Evolutionary conservation across 2,797 vertebrate genomes (phyloP), one percentile per base, ranked within the genome.

Genomic region (Luscinia megarhynchos): DNA sequence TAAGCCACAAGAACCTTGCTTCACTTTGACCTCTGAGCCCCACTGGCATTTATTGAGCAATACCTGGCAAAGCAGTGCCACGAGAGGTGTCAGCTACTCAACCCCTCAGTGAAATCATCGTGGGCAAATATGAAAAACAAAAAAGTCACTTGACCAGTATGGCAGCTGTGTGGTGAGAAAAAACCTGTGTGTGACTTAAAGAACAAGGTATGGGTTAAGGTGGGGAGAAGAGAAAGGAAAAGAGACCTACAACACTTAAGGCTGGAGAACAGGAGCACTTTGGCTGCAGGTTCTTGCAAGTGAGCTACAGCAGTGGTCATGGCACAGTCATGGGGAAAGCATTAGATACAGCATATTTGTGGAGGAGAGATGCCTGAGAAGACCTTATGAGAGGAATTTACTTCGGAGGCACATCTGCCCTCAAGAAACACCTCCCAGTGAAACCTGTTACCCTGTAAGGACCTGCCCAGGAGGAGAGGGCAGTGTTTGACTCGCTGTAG

Each of bases 11-110:
- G 32, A 78, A 69, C 22, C 59, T 95, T 84, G 57, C 75, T 95
- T 93, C 15, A 19, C 67, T 67, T 9, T 80, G 78, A 75, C 69
- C 77, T 84, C 85, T 82, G 83, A 91, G 79, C 40, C 2, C 0
- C 74, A 87, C 96, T 93, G 93, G 54, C 90, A 93, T 91, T 79
- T 86, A 96, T 96, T 97, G 61, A 40, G 73, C 54, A 95, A 95
- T 40, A 87, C 27, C 63, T 91, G 89, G 80, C 77, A 93, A 90
- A 84, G 77, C 27, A 92, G 70, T 27, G 9, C 90, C 50, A 79
- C 17, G 13, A 81, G 53, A 83, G 32, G 45, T 94, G 70, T 86
- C 74, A 93, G 67, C 70, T 82, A 32, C 76, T 89, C 85, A 91
- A 82, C 8, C 18, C 29, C 45, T 57, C 76, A 63, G 59, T 94